Conservation (phyloP, 2,113 vertebrate genomes). For the Nyctereutes procyonoides region DNA sequence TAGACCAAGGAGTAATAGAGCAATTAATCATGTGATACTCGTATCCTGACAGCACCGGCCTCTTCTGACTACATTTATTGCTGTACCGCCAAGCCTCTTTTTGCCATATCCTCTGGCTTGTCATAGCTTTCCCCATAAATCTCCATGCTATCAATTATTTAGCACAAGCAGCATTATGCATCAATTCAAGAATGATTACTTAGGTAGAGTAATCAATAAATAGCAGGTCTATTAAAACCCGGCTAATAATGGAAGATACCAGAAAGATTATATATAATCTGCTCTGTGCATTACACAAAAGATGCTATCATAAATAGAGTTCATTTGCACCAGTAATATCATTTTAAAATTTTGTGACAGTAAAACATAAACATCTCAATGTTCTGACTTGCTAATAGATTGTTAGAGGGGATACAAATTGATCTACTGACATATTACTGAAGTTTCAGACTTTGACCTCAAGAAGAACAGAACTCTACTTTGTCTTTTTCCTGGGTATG, state of each 20-base stretch:
- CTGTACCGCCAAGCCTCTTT: not conserved
- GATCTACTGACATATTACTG: slow-evolving; percentile 36
- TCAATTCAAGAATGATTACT: slow-evolving; percentile 77
- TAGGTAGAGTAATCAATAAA: slow-evolving; percentile 81
- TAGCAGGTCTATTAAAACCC: slow-evolving; percentile 78
- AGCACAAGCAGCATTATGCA: slow-evolving; percentile 72
- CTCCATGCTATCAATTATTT: slow-evolving; percentile 69
- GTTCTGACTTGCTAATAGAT: slow-evolving; percentile 56
- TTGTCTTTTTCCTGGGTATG: not conserved
- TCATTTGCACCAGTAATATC: not conserved
- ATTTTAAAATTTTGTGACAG: slow-evolving; percentile 64
- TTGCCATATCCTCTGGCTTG: slow-evolving; percentile 41
- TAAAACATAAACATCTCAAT: slow-evolving; percentile 30
- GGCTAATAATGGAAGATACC: slow-evolving; percentile 63
- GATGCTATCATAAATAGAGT: slow-evolving; percentile 68
- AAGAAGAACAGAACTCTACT: not conserved
- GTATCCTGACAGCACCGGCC: slow-evolving; percentile 40
- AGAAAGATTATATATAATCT: slow-evolving; percentile 73
- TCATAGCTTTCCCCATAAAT: slow-evolving; percentile 68
- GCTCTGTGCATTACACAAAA: slow-evolving; percentile 53
- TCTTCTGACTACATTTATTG: slow-evolving; percentile 70
- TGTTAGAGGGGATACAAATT: slow-evolving; percentile 9
- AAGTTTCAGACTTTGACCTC: slow-evolving; percentile 51
- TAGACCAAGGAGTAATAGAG: slow-evolving; percentile 67
- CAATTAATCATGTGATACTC: slow-evolving; percentile 80